These are phyloP conservation scores for Poliocrania exsul DNA, from an alignment of 2,797 vertebrate species.

Conservation along the genomic window DNA sequence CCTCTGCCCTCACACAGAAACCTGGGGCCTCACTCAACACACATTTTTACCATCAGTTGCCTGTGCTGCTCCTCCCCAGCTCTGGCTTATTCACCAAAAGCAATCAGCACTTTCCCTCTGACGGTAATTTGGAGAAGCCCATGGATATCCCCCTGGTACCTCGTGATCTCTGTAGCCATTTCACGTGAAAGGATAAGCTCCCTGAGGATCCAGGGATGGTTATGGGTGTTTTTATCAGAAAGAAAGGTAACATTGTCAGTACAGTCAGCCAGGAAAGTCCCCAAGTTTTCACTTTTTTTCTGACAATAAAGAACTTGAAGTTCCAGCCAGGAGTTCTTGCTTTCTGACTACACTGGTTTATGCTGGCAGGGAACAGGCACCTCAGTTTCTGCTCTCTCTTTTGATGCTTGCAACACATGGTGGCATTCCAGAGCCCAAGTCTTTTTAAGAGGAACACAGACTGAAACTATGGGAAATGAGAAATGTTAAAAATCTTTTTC, in stretches of 20 bases:
- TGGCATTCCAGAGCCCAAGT: not conserved
- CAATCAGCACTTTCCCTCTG: not conserved
- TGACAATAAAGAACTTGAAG: not conserved
- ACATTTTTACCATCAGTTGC: not conserved
- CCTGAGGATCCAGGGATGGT: not conserved
- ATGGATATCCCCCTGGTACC: not conserved
- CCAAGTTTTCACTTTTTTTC: not conserved
- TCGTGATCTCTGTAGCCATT: not conserved
- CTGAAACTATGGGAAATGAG: not conserved
- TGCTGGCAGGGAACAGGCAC: not conserved
- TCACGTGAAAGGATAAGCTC: not conserved
- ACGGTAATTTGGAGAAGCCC: not conserved
- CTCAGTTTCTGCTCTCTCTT: not conserved
- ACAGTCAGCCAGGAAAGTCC: not conserved
- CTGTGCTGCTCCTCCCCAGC: not conserved
- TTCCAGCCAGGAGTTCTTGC: not conserved
- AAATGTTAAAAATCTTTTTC: not conserved
- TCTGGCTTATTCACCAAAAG: not conserved
- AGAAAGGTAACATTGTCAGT: not conserved
- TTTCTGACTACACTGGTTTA: not conserved
- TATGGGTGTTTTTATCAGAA: not conserved
- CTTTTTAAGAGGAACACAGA: not conserved
- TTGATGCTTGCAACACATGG: not conserved
- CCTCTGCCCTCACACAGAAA: not conserved
- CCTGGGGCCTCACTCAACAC: not conserved